Conservation (phyloP, 2,797 vertebrate species). For the Rallus crepitans region DNA sequence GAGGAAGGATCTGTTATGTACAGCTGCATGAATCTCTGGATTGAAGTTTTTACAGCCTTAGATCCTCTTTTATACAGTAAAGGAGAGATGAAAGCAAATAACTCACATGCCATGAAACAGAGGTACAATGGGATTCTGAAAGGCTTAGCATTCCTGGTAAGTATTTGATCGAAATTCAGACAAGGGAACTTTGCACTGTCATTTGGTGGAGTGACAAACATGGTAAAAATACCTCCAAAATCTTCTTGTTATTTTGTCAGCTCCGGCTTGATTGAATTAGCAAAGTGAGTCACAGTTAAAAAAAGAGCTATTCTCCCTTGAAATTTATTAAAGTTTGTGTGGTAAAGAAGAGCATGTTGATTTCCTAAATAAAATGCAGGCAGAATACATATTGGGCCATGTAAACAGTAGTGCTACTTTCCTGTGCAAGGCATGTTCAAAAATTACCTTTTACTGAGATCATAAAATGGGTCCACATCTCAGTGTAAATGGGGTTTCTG, state of each 20-base stretch:
- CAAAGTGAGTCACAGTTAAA: conserved; percentile 72
- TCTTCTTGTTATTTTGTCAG: conserved; percentile 75
- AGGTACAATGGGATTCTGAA: conserved; percentile 79
- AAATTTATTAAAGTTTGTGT: conserved; percentile 65
- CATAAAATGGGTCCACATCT: conserved; percentile 31
- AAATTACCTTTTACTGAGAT: conserved; percentile 33
- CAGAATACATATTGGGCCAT: conserved; percentile 19
- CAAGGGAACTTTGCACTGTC: conserved; percentile 69
- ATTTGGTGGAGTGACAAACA: conserved; percentile 74
- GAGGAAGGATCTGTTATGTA: conserved; percentile 79
- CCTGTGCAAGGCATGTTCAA: conserved; percentile 25
- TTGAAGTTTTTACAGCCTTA: conserved; percentile 81
- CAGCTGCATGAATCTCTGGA: conserved; percentile 79
- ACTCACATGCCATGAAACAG: conserved; percentile 79
- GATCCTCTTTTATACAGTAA: conserved; percentile 81
- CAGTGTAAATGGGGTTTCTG: neutral
- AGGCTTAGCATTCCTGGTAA: conserved; percentile 73
- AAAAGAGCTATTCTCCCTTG: conserved; percentile 41
- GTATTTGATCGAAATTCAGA: conserved; percentile 82
- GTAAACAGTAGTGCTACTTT: conserved; percentile 11
- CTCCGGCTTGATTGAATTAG: conserved; percentile 73
- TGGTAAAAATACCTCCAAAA: conserved; percentile 73
- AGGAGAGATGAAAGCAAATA: conserved; percentile 80
- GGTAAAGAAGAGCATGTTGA: conserved; percentile 51
- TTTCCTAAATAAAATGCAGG: conserved; percentile 50